phyloP scores from a whole-genome alignment of 2,888 invertebrate genomes.

The Leucoma salicis region DNA sequence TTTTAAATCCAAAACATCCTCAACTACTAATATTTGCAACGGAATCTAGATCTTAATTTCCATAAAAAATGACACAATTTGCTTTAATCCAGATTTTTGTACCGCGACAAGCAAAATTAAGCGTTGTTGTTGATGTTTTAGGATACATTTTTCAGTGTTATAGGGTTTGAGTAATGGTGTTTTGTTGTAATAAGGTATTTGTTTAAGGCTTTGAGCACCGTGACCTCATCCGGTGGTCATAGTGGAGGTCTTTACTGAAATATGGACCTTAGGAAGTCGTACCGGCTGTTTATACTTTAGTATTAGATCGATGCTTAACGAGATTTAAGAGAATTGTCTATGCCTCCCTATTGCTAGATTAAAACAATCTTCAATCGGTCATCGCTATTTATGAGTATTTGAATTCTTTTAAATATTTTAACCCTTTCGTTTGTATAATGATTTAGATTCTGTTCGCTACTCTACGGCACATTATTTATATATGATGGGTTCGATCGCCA shows the following conservation, averaged over 20 bases:
- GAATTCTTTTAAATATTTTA: too few relatives aligned
- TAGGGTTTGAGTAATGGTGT: conserved; percentile 7
- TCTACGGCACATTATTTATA: too few relatives aligned
- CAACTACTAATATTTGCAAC: conserved; percentile 1
- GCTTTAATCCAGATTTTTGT: fast-evolving
- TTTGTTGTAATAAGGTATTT: conserved; percentile 37
- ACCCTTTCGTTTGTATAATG: too few relatives aligned
- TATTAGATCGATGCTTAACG: conserved; percentile 13
- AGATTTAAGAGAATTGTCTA: conserved; percentile 14
- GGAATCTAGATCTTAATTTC: conserved; percentile 8
- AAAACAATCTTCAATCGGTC: too few relatives aligned
- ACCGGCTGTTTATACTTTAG: conserved; percentile 14
- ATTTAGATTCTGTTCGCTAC: too few relatives aligned
- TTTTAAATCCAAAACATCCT: conserved; percentile 24
- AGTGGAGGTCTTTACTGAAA: conserved; percentile 48
- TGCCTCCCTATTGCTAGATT: conserved; percentile 8
- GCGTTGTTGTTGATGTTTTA: fast-evolving
- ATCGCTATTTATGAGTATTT: too few relatives aligned
- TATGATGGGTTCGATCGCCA: too few relatives aligned
- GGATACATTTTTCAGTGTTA: neutral
- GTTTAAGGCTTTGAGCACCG: conserved; percentile 44
- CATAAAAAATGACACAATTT: conserved; percentile 5
- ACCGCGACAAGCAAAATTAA: neutral
- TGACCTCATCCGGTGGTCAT: conserved; percentile 56
- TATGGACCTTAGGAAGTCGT: conserved; percentile 45